Percentiles rank a stretch among this genome's conserved stretches.
Evolutionary conservation across 2,113 vertebrate species (phyloP).

Genomic region (Athene noctua): DNA sequence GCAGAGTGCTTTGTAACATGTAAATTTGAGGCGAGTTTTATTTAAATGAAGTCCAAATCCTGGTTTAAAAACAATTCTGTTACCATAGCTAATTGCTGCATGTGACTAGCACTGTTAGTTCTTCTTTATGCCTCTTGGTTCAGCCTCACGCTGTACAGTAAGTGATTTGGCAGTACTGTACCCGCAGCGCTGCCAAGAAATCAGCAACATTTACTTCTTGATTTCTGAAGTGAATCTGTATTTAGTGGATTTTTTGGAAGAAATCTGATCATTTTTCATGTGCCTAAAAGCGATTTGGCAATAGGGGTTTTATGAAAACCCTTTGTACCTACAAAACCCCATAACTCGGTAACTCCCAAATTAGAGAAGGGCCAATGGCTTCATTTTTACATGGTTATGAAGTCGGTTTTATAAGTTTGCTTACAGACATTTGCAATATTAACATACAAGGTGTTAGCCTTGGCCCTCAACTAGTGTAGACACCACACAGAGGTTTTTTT

Average conservation of each 20-base stretch:
- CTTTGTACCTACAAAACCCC: not conserved
- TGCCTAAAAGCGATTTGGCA: not conserved
- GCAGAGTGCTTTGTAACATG: constrained; percentile 38
- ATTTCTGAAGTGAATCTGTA: constrained; percentile 24
- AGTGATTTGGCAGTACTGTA: constrained; percentile 34
- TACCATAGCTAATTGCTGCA: constrained; percentile 60
- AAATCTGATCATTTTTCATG: not conserved
- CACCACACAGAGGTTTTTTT: not conserved
- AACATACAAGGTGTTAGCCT: not conserved
- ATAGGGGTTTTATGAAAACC: not conserved
- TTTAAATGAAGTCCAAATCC: constrained; percentile 58
- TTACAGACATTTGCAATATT: not conserved
- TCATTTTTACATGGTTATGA: not conserved
- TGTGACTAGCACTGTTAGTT: constrained; percentile 46
- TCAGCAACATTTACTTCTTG: constrained; percentile 35
- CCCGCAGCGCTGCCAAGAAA: constrained; percentile 11
- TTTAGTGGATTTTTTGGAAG: not conserved
- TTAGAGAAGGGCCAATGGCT: not conserved
- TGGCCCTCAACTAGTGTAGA: not conserved
- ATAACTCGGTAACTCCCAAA: not conserved
- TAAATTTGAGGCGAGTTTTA: constrained; percentile 50
- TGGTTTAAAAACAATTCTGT: constrained; percentile 63
- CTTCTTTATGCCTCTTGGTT: constrained; percentile 45
- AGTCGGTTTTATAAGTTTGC: not conserved
- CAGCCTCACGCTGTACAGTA: constrained; percentile 8